Conservation (phyloP, 2,888 invertebrate species). For the Achlya flavicornis region DNA sequence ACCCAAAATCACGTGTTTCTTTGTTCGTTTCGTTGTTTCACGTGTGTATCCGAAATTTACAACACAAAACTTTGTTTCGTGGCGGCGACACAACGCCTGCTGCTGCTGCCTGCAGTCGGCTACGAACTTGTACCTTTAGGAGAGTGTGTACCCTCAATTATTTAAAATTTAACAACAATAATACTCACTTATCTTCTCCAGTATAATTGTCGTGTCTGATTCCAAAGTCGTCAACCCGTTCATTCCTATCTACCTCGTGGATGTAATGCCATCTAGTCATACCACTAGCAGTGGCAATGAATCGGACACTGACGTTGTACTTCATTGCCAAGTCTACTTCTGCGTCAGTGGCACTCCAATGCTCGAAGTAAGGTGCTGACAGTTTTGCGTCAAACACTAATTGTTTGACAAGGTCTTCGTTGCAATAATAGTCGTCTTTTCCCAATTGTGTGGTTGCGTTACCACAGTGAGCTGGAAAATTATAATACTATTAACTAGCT, state of each 20-base stretch:
- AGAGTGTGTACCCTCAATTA: too few relatives aligned
- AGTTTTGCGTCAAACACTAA: constrained; percentile 94
- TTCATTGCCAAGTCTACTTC: constrained; percentile 83
- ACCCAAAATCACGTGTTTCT: too few relatives aligned
- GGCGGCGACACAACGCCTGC: too few relatives aligned
- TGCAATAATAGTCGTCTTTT: constrained; percentile 91
- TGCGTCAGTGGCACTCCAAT: constrained; percentile 77
- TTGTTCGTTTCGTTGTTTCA: too few relatives aligned
- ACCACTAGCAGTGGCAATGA: constrained; percentile 95
- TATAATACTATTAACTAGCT: constrained; percentile 13
- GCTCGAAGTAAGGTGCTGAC: constrained; percentile 83
- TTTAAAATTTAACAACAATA: background rate
- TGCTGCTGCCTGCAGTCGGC: too few relatives aligned
- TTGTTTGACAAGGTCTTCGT: constrained; percentile 92
- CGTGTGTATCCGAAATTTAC: too few relatives aligned
- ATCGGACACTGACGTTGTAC: constrained; percentile 90
- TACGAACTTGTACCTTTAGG: too few relatives aligned
- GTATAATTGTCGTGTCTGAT: constrained; percentile 51
- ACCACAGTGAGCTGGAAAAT: constrained; percentile 85
- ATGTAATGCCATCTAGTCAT: constrained; percentile 94
- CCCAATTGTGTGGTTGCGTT: constrained; percentile 80
- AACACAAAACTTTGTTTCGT: too few relatives aligned
- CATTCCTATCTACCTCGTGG: constrained; percentile 83
- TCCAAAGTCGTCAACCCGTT: constrained; percentile 65
- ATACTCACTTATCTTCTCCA: constrained; percentile 56